These are phyloP conservation scores for Galemys pyrenaicus DNA, from an alignment of 2,113 vertebrate species.

Conservation along the genomic window DNA sequence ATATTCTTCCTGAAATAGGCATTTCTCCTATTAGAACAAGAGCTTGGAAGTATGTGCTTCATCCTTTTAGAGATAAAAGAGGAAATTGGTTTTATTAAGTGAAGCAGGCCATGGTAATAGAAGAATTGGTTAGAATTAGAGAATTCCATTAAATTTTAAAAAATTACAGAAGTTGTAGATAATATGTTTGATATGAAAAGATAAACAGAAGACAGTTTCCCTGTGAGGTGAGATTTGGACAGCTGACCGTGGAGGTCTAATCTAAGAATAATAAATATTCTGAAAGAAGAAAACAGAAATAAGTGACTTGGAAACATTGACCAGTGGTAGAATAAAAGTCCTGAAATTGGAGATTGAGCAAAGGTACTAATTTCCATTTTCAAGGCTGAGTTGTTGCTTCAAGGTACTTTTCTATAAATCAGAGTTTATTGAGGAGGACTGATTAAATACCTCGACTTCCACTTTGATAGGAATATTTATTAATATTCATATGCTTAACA, in stretches of 20 bases:
- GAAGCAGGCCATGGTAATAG: background rate
- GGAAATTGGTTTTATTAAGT: conserved; percentile 7
- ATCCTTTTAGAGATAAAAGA: conserved; percentile 25
- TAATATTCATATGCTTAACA: background rate
- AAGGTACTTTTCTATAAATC: background rate
- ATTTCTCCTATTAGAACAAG: conserved; percentile 39
- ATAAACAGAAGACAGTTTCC: background rate
- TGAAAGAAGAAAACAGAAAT: background rate
- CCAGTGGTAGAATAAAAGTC: background rate
- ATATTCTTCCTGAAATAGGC: conserved; percentile 33
- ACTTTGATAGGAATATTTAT: background rate
- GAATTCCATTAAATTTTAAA: background rate
- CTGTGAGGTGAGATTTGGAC: background rate
- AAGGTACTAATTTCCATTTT: background rate
- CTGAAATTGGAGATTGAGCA: background rate
- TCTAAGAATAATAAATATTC: background rate
- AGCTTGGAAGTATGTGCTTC: background rate
- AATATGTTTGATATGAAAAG: conserved; percentile 3
- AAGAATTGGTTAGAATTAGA: conserved; percentile 48
- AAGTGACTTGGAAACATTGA: background rate
- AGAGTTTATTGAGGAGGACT: background rate
- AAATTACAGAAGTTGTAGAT: background rate
- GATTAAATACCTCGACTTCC: background rate
- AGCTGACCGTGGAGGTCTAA: background rate
- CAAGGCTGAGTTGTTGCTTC: background rate